Evolutionary conservation across 2,113 vertebrate genomes (phyloP).

Genomic region (Melanotaenia duboulayi): DNA sequence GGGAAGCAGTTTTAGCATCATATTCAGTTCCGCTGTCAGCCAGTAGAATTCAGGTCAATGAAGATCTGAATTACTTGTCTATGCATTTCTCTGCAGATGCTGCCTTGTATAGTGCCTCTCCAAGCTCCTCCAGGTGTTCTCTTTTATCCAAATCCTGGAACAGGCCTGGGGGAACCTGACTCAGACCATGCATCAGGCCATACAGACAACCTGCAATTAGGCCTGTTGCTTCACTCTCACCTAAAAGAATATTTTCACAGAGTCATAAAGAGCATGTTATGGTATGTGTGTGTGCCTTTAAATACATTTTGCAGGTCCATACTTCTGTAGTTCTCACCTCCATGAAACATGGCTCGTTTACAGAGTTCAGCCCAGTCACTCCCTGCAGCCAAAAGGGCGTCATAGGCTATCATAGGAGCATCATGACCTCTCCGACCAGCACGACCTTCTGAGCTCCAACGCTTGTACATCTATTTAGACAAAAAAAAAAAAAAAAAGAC

Average conservation of each 20-base stretch:
- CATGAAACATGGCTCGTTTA: conserved; percentile 92
- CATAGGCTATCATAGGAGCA: conserved; percentile 97
- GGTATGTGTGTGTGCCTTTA: neutral
- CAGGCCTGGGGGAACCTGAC: conserved; percentile 84
- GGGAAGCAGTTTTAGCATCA: conserved; percentile 35
- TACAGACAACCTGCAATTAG: conserved; percentile 93
- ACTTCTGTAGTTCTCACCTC: conserved; percentile 83
- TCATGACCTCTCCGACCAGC: conserved; percentile 92
- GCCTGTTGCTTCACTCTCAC: conserved; percentile 91
- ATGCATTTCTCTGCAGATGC: conserved; percentile 89
- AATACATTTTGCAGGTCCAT: neutral
- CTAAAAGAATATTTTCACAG: conserved; percentile 73
- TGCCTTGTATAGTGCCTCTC: conserved; percentile 86
- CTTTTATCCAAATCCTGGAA: conserved; percentile 89
- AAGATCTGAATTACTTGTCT: conserved; percentile 78
- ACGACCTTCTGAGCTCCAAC: conserved; percentile 95
- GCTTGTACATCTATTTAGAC: conserved; percentile 86
- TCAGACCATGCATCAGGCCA: conserved; percentile 89
- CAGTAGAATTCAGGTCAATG: conserved; percentile 73
- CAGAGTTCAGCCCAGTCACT: conserved; percentile 91
- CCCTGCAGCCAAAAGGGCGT: conserved; percentile 89
- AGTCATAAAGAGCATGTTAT: neutral
- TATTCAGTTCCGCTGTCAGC: conserved; percentile 63
- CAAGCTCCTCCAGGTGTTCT: conserved; percentile 87
- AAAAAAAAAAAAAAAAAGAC: conserved; percentile 6